Percentiles rank a stretch among this genome's conserved stretches.
These are phyloP conservation scores for Dendroctonus valens DNA, from an alignment of 1,140 invertebrate species.

Conservation along the genomic window DNA sequence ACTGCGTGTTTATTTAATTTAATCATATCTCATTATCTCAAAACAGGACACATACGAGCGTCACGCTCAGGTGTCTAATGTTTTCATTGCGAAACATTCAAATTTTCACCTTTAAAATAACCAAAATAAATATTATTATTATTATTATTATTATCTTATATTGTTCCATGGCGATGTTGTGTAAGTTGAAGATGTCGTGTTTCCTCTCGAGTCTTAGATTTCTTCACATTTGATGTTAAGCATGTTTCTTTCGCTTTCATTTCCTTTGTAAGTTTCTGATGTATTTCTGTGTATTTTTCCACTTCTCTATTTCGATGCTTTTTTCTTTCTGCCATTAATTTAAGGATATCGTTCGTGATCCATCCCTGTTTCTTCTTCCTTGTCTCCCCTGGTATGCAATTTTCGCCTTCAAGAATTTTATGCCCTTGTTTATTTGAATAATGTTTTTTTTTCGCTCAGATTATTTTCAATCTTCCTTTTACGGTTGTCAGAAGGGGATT, in stretches of 20 bases:
- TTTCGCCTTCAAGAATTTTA: not conserved
- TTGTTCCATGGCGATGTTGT: not conserved
- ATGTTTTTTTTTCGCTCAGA: not conserved
- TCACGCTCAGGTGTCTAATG: too few relatives aligned
- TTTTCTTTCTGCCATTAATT: too few relatives aligned
- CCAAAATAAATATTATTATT: not conserved
- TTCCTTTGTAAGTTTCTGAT: not conserved
- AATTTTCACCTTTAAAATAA: too few relatives aligned
- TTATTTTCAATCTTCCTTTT: not conserved
- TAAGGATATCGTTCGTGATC: too few relatives aligned
- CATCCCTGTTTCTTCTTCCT: too few relatives aligned
- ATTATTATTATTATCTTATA: not conserved
- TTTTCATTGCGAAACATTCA: too few relatives aligned
- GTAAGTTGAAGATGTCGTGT: not conserved
- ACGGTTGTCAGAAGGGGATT: not conserved
- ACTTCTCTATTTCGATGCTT: not conserved
- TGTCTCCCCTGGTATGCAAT: not conserved
- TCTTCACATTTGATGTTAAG: not conserved
- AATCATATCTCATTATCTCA: too few relatives aligned
- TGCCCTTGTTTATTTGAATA: not conserved
- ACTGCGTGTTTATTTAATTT: too few relatives aligned
- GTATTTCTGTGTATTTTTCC: not conserved
- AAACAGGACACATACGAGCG: too few relatives aligned
- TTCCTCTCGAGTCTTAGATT: not conserved
- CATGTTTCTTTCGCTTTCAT: not conserved